phyloP scores from a whole-genome alignment of 2,797 vertebrate genomes.

The Loris lydekkerianus region DNA sequence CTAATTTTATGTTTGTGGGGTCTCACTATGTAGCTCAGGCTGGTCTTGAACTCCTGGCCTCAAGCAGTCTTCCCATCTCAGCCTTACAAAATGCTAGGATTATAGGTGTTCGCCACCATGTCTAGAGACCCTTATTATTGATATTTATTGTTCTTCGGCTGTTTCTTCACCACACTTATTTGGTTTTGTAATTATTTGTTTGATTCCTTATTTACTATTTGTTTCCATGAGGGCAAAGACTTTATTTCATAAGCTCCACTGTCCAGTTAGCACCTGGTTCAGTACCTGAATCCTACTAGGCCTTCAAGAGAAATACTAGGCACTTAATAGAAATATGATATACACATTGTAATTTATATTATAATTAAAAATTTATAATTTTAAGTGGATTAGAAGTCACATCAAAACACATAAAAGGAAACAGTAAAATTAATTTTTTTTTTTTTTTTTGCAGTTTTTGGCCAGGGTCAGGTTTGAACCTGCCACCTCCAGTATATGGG shows the following conservation, averaged over 20 bases:
- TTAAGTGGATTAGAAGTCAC: not conserved
- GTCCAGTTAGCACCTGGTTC: not conserved
- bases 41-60: not conserved
- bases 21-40: not conserved
- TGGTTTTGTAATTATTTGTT: not conserved
- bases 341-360: not conserved
- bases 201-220: not conserved
- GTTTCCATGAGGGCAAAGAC: not conserved
- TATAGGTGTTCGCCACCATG: not conserved
- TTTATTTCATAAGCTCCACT: not conserved
- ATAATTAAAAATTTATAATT: not conserved
- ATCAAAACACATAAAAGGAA: not conserved
- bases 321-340: not conserved
- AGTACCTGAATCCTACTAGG: not conserved
- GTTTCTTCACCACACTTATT: not conserved
- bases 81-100: not conserved
- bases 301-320: not conserved
- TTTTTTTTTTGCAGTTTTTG: not conserved
- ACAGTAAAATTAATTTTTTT: not conserved
- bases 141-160: not conserved
- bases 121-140: not conserved
- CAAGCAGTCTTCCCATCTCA: not conserved
- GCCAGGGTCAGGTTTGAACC: too few species aligned
- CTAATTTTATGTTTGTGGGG: not conserved
- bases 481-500: too few species aligned